Evolutionary conservation across 2,888 invertebrate species (phyloP).

Genomic region (Kryphioiulus occultus): DNA sequence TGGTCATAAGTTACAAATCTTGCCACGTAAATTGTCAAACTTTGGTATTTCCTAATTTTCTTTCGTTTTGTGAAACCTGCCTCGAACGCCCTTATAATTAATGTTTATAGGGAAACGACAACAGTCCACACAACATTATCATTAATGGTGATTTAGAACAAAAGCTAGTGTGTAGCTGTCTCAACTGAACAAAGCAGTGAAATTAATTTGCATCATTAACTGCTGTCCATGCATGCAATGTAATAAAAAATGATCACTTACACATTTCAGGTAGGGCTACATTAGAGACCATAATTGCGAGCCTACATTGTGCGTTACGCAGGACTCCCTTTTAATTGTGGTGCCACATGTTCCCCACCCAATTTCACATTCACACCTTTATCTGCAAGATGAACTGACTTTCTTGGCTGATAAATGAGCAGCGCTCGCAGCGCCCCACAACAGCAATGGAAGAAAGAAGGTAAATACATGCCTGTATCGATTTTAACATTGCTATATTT

Average conservation of each 20-base stretch:
- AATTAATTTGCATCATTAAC: constrained; percentile 20
- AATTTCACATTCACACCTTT: constrained; percentile 27
- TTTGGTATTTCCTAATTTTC: too few relatives aligned
- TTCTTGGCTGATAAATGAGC: neutral
- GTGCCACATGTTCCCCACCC: constrained; percentile 32
- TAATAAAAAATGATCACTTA: constrained; percentile 36
- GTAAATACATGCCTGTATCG: neutral
- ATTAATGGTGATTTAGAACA: neutral
- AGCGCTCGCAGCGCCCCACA: neutral
- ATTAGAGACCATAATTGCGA: neutral
- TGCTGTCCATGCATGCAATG: neutral
- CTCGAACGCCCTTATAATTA: neutral
- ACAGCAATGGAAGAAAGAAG: neutral
- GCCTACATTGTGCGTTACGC: neutral
- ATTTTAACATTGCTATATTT: neutral
- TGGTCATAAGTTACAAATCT: too few relatives aligned
- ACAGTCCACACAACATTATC: constrained; percentile 21
- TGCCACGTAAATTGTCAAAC: too few relatives aligned
- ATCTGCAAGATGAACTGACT: neutral
- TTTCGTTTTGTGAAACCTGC: neutral
- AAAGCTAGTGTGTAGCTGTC: constrained; percentile 27
- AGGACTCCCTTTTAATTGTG: neutral
- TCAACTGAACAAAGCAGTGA: neutral
- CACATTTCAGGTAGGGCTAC: constrained; percentile 37
- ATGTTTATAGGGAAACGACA: neutral